Percentiles rank a stretch among this genome's conserved stretches.
Conservation (phyloP, 2,113 vertebrate species). For the Halichoerus grypus region DNA sequence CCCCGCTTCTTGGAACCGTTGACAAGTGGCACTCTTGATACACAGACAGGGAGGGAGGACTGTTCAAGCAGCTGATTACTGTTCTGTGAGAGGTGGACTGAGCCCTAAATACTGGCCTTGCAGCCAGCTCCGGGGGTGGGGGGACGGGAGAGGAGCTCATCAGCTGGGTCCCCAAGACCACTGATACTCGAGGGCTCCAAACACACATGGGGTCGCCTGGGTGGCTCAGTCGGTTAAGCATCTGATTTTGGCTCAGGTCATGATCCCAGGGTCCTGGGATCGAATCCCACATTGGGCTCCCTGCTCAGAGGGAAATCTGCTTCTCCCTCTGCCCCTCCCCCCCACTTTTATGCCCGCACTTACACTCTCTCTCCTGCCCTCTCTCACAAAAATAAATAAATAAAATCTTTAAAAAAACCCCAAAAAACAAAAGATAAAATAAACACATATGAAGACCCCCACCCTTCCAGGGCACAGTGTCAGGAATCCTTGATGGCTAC, state of each 20-base stretch:
- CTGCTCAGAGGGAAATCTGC: not conserved
- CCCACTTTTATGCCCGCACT: too few relatives aligned
- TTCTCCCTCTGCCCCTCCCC: not conserved
- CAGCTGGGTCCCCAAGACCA: not conserved
- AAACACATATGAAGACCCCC: not conserved
- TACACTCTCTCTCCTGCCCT: not conserved
- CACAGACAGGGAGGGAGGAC: not conserved
- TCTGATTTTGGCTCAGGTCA: not conserved
- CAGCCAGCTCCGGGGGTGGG: not conserved
- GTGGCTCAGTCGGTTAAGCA: not conserved
- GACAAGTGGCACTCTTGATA: not conserved
- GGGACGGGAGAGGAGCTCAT: not conserved
- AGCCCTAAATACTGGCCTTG: not conserved
- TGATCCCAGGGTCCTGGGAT: not conserved
- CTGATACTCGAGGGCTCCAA: not conserved
- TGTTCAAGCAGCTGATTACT: accelerated
- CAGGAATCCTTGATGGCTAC: not conserved
- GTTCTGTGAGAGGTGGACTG: not conserved
- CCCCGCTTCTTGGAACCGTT: not conserved
- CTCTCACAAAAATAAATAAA: not conserved
- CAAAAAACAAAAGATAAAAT: not conserved
- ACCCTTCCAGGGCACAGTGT: not conserved
- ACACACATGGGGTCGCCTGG: not conserved
- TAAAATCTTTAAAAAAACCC: not conserved
- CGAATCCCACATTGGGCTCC: not conserved